A percentile compares a stretch with the other conserved stretches of the same genome.
Evolutionary conservation across 2,113 vertebrate species (phyloP).

Genomic region (Calidris pugnax): DNA sequence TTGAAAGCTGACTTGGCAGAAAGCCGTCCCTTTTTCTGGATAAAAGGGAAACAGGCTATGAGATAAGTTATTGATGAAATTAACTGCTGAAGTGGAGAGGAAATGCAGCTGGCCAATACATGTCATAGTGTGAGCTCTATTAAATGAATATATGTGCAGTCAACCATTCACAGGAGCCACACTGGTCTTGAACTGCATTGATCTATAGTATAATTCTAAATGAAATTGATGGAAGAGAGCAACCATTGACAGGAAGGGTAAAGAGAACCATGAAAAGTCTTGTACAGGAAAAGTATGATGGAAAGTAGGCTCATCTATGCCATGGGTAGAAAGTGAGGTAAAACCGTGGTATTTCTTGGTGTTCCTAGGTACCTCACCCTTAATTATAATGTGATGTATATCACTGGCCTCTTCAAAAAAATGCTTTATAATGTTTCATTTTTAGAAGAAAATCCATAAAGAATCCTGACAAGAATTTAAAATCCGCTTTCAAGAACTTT

Average conservation of each 20-base stretch:
- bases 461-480: background rate
- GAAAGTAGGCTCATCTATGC: conserved; percentile 76
- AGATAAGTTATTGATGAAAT: conserved; percentile 78
- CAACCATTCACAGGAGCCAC: conserved; percentile 73
- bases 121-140: conserved; percentile 75
- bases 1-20: conserved; percentile 71
- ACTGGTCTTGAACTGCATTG: conserved; percentile 89
- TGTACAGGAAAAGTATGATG: conserved; percentile 83
- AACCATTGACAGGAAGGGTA: conserved; percentile 89
- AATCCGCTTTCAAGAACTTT: background rate
- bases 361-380: background rate
- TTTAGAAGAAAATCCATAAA: background rate
- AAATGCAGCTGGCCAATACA: conserved; percentile 72
- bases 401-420: background rate
- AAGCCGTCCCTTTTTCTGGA: conserved; percentile 53
- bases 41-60: conserved; percentile 64
- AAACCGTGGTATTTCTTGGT: background rate
- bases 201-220: conserved; percentile 91
- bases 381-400: background rate
- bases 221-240: conserved; percentile 91
- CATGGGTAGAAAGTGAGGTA: background rate
- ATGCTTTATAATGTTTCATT: background rate
- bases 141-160: conserved; percentile 73
- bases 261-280: conserved; percentile 86
- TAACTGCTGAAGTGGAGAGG: conserved; percentile 78